Percentiles rank a stretch among this genome's conserved stretches.
Conservation (phyloP, 2,888 invertebrate genomes). For the Apamea monoglypha region DNA sequence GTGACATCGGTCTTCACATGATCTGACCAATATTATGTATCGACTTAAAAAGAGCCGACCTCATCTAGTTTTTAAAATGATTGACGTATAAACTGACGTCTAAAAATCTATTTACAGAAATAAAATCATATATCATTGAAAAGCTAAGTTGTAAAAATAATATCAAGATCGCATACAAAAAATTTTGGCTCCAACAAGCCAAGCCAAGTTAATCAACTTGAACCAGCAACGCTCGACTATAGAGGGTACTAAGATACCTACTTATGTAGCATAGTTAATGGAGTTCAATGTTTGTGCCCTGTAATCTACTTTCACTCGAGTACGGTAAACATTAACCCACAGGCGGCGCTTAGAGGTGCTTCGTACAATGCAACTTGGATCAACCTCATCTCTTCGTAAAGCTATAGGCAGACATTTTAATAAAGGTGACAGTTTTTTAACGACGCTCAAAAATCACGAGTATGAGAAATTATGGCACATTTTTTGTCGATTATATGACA, state of each 20-base stretch:
- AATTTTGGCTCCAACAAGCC: neutral
- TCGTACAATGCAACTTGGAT: slow-evolving; percentile 5
- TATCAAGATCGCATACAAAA: neutral
- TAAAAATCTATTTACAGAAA: neutral
- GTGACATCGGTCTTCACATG: too few relatives aligned
- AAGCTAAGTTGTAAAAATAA: neutral
- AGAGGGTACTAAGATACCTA: slow-evolving; percentile 19
- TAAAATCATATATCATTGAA: neutral
- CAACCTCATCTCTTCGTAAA: neutral
- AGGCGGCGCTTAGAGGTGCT: neutral
- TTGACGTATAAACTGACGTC: too few relatives aligned
- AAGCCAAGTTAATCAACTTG: neutral
- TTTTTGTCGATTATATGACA: neutral
- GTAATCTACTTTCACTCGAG: slow-evolving; percentile 36
- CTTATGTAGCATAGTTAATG: slow-evolving; percentile 39
- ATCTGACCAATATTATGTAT: too few relatives aligned
- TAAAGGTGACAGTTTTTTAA: neutral
- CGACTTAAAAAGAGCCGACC: too few relatives aligned
- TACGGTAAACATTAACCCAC: slow-evolving; percentile 23
- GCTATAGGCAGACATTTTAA: neutral
- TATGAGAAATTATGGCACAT: neutral
- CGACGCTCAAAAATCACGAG: neutral
- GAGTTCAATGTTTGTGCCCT: slow-evolving; percentile 41
- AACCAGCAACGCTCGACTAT: neutral
- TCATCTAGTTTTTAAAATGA: too few relatives aligned